phyloP scores from a whole-genome alignment of 1,140 invertebrate species.

The Hydropsyche tenuis region DNA sequence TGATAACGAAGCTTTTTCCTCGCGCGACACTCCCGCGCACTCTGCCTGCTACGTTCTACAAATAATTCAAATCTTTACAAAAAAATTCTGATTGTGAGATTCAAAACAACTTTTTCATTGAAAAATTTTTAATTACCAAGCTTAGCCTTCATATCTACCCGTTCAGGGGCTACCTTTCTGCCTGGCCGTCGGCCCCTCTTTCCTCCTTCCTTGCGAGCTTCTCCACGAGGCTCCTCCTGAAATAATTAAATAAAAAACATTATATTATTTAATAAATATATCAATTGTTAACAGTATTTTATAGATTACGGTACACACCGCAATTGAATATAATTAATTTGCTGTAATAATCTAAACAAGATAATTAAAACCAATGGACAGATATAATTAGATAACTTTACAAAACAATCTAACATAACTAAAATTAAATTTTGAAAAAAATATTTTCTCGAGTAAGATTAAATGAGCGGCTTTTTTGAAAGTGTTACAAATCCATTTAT shows the following conservation, averaged over 20 bases:
- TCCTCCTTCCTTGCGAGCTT: constrained; percentile 75
- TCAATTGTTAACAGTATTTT: too few species aligned
- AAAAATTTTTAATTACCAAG: constrained; percentile 68
- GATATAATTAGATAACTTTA: too few species aligned
- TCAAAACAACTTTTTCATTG: neutral
- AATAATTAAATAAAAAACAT: constrained; percentile 21
- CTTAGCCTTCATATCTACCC: constrained; percentile 94
- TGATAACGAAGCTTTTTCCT: constrained; percentile 97
- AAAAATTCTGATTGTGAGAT: neutral
- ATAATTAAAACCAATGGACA: too few species aligned
- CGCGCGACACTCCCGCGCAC: constrained; percentile 94
- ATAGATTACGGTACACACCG: too few species aligned
- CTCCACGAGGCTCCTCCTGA: constrained; percentile 55
- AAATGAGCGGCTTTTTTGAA: too few species aligned
- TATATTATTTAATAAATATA: neutral
- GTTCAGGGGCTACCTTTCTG: constrained; percentile 81
- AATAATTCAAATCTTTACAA: constrained; percentile 48
- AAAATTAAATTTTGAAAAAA: too few species aligned
- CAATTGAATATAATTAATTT: too few species aligned
- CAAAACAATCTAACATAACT: too few species aligned
- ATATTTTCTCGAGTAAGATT: too few species aligned
- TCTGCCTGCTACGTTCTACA: constrained; percentile 92
- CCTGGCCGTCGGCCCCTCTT: constrained; percentile 89
- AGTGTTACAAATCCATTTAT: too few species aligned
- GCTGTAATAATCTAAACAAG: too few species aligned